Conservation (phyloP, 2,113 vertebrate genomes). For the Pteropus alecto region DNA sequence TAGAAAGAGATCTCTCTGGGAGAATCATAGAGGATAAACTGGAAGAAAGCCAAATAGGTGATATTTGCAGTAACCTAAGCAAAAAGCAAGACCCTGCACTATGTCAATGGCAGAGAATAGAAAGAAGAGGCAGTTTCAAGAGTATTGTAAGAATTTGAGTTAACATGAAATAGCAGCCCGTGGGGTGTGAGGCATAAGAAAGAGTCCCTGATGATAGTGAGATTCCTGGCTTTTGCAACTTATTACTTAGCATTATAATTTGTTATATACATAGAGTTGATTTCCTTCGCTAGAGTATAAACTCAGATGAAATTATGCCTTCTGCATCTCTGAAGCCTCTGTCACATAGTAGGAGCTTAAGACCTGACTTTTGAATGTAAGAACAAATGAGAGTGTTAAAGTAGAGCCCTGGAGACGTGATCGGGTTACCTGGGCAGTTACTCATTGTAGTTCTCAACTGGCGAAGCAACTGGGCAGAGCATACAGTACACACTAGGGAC, state of each 20-base stretch:
- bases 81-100: neutral
- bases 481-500: neutral
- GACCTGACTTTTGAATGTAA: neutral
- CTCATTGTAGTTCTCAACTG: neutral
- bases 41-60: neutral
- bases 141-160: neutral
- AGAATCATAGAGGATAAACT: neutral
- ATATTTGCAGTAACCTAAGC: neutral
- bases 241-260: neutral
- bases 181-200: neutral
- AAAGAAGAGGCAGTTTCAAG: neutral
- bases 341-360: neutral
- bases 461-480: neutral
- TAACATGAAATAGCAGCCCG: neutral
- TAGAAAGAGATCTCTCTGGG: neutral
- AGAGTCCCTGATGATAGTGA: neutral
- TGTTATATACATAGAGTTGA: neutral
- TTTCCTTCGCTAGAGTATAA: neutral
- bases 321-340: neutral
- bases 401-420: neutral
- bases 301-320: neutral
- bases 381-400: neutral
- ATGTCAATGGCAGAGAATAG: neutral
- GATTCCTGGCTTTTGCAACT: neutral
- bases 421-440: neutral